Evolutionary conservation across 2,797 vertebrate genomes (phyloP), one percentile per base, ranked within the genome.

Genomic region (Argyrosomus regius): DNA sequence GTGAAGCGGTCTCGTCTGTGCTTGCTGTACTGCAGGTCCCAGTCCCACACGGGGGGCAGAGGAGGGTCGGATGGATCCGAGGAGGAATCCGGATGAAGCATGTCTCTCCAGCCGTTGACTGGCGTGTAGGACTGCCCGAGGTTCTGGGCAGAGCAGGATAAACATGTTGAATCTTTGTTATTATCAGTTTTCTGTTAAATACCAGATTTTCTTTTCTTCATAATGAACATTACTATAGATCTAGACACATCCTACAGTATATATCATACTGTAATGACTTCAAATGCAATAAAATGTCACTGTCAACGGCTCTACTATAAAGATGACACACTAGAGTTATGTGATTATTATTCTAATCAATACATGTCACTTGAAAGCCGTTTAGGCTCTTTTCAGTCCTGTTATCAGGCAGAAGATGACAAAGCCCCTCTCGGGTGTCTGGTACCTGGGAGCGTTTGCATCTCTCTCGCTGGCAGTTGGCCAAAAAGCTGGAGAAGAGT

Each of bases 401-500:
- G 14, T 56, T 53, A 57, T 46, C 18, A 35, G 35, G 17, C 56
- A 9, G 18, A 20, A 45, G 31, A 59, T 28, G 11, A 13, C 49
- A 28, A 43, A 63, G 57, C 31, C 60, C 41, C n/a, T 48, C 70
- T 60, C 65, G 26, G 43, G 43, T 12, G 77, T 56, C 22, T 14
- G 18, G 71, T 92, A 97, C 97, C 96, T 88, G 92, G 5, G 92
- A 87, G 0, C 93, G 92, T 0, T 88, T 95, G 76, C 94, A 93
- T 60, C 95, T 83, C 84, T 98, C 97, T 52, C 97, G 93, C 85
- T 97, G 97, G 75, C 96, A 97, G 93, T 97, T 97, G 88, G 96
- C 96, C 81, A 97, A 92, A 93, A 99, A 98, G 85, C 95, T 98
- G 83, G 95, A 95, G 86, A 96, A 97, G 81, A 97, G 96, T 0